phyloP scores from a whole-genome alignment of 2,888 invertebrate genomes.

The Fragum sueziense region DNA sequence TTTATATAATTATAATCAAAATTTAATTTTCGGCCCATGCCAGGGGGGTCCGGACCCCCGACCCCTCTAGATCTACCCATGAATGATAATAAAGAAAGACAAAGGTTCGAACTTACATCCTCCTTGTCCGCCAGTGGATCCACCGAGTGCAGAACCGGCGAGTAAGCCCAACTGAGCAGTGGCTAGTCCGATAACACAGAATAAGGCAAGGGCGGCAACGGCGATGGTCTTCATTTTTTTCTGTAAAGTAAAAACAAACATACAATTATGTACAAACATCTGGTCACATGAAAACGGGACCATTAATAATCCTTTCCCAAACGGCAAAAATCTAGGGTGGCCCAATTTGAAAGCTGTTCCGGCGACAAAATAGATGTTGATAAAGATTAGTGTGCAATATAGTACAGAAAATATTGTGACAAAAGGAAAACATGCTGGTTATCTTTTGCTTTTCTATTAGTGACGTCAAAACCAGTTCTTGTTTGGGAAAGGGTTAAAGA shows the following conservation, averaged over 20 bases:
- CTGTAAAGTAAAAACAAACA: neutral
- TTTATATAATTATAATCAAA: too few species aligned
- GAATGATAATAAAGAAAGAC: neutral
- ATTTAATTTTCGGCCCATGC: too few species aligned
- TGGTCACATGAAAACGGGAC: too few species aligned
- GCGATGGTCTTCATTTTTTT: constrained; percentile 14
- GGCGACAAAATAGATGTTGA: too few species aligned
- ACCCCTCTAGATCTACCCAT: too few species aligned
- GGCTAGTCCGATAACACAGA: constrained; percentile 4
- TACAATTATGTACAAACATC: too few species aligned
- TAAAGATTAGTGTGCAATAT: neutral
- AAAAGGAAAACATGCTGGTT: neutral
- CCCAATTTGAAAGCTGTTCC: too few species aligned
- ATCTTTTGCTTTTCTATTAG: neutral
- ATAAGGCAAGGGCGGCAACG: constrained; percentile 19
- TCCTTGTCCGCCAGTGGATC: constrained; percentile 11
- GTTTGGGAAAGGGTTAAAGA: neutral
- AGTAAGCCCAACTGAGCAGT: neutral
- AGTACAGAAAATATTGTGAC: neutral
- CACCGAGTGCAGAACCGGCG: too few species aligned
- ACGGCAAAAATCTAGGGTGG: too few species aligned
- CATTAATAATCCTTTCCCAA: too few species aligned
- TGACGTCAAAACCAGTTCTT: neutral
- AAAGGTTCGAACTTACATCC: constrained; percentile 16
- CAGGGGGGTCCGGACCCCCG: too few species aligned